Conservation (phyloP, 2,113 vertebrate genomes). For the Melierax canorus region DNA sequence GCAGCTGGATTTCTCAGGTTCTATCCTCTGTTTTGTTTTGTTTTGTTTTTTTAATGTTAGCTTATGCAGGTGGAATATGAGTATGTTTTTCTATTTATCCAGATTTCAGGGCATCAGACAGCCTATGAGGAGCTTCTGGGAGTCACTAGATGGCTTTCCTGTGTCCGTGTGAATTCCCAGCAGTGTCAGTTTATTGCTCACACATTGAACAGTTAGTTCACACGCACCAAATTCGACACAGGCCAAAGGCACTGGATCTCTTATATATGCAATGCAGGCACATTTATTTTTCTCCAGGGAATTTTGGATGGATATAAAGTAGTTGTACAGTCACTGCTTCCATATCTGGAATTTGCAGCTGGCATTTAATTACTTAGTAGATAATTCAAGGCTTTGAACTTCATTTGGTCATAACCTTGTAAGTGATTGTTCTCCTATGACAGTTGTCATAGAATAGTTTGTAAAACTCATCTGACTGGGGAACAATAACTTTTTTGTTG, state of each 20-base stretch:
- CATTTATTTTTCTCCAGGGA: not conserved
- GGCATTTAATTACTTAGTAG: not conserved
- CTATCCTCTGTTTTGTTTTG: too few species aligned
- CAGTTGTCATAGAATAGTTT: not conserved
- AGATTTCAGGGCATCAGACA: not conserved
- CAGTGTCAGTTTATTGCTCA: not conserved
- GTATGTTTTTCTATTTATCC: not conserved
- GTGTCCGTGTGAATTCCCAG: not conserved
- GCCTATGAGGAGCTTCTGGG: not conserved
- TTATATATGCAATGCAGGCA: not conserved
- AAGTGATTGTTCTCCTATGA: not conserved
- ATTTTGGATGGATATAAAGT: not conserved
- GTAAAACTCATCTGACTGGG: not conserved
- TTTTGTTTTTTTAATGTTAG: not conserved
- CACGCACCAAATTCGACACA: not conserved
- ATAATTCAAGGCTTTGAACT: constrained; percentile 35
- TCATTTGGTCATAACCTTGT: not conserved
- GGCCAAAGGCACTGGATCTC: not conserved
- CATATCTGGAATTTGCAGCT: constrained; percentile 22
- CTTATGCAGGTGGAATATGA: not conserved
- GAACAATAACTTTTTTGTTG: not conserved
- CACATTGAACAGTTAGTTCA: not conserved
- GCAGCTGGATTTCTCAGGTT: not conserved
- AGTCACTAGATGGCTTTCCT: not conserved
- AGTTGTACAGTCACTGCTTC: not conserved